These are phyloP conservation scores for Anorthoa munda DNA, from an alignment of 2,888 invertebrate genomes.

Conservation along the genomic window DNA sequence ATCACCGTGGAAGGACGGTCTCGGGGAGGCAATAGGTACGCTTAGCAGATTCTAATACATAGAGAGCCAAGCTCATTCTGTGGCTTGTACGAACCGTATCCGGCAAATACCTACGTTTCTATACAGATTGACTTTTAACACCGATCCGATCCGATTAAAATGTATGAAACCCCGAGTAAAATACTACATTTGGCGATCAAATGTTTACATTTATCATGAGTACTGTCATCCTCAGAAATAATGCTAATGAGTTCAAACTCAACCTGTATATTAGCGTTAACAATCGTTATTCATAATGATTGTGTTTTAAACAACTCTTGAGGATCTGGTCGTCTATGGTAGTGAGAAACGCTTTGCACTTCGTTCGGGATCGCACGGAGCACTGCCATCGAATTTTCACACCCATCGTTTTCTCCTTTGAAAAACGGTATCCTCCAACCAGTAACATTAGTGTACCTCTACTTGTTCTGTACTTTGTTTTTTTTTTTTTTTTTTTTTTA, in stretches of 20 bases:
- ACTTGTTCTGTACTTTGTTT: constrained; percentile 58
- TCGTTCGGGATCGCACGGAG: constrained; percentile 70
- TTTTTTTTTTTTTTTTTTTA: too few relatives aligned
- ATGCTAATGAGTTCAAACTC: neutral
- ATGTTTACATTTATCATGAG: too few relatives aligned
- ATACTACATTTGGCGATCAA: too few relatives aligned
- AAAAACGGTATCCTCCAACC: constrained; percentile 65
- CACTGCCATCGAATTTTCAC: constrained; percentile 75
- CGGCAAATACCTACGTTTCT: neutral
- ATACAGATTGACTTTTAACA: neutral
- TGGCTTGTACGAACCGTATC: too few relatives aligned
- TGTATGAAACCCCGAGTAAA: too few relatives aligned
- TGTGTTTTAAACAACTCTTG: constrained; percentile 57
- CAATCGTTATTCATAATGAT: constrained; percentile 55
- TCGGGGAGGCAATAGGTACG: neutral
- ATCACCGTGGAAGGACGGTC: neutral
- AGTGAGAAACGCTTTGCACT: constrained; percentile 63
- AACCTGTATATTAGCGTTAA: too few relatives aligned
- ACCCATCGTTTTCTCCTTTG: constrained; percentile 60
- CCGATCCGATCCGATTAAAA: too few relatives aligned
- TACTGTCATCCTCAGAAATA: too few relatives aligned
- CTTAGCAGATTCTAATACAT: neutral
- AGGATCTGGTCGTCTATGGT: constrained; percentile 55
- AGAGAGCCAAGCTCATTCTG: neutral
- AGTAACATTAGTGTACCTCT: constrained; percentile 65